Percentiles rank a stretch among this genome's conserved stretches.
phyloP scores from a whole-genome alignment of 2,113 vertebrate species.

The Bos indicus region DNA sequence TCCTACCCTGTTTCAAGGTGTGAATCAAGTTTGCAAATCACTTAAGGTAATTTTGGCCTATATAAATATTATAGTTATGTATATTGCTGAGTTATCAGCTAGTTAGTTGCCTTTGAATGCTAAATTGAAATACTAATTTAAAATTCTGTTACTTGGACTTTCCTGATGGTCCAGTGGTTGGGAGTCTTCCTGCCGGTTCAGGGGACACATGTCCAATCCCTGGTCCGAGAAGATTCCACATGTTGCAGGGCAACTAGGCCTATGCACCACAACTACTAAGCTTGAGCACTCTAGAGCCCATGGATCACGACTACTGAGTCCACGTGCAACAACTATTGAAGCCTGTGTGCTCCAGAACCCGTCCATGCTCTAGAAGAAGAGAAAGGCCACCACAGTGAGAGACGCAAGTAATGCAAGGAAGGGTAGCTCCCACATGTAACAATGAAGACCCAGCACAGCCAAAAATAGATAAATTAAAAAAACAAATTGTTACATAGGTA shows the following conservation, averaged over 20 bases:
- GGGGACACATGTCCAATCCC: background rate
- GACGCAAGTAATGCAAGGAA: rapidly evolving
- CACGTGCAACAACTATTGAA: background rate
- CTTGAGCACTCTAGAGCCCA: background rate
- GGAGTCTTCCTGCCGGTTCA: background rate
- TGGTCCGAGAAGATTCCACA: background rate
- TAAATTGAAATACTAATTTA: background rate
- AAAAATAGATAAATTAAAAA: background rate
- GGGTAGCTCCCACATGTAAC: background rate
- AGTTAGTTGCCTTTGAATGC: background rate
- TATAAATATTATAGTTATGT: background rate
- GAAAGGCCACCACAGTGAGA: background rate
- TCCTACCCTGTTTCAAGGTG: background rate
- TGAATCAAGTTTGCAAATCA: background rate
- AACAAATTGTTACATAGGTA: background rate
- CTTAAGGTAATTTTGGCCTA: background rate
- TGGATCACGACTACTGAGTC: background rate
- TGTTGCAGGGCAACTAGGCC: background rate
- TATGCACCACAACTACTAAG: background rate
- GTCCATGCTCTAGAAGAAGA: rapidly evolving
- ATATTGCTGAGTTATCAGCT: background rate
- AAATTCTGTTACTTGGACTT: background rate
- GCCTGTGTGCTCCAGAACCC: background rate
- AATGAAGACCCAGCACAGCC: background rate
- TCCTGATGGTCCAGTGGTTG: background rate